A percentile compares a stretch with the other conserved stretches of the same genome.
These are phyloP conservation scores for Euzophera pinguis DNA, from an alignment of 2,888 invertebrate species.

Conservation along the genomic window DNA sequence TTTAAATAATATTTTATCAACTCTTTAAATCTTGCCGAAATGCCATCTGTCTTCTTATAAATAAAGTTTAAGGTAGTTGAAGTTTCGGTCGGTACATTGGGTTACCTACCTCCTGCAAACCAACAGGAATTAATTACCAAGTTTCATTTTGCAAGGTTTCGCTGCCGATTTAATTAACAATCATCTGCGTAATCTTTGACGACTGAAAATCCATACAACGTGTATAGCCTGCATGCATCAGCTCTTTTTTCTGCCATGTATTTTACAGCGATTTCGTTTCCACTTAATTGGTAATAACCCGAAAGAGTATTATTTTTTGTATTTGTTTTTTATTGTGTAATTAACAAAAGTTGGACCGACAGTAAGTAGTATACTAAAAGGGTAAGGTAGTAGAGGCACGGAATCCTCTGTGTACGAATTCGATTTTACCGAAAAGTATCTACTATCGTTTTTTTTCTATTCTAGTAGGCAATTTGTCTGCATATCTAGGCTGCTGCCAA, in stretches of 20 bases:
- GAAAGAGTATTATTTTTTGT: too few species aligned
- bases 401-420: too few species aligned
- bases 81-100: not conserved
- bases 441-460: too few species aligned
- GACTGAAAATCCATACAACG: not conserved
- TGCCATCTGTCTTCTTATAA: not conserved
- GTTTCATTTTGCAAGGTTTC: slow-evolving; percentile 1
- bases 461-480: slow-evolving; percentile 42
- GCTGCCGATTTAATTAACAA: slow-evolving; percentile 4
- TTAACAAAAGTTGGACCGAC: too few species aligned
- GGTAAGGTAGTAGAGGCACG: too few species aligned
- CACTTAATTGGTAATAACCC: too few species aligned
- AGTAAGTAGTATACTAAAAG: too few species aligned
- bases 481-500: slow-evolving; percentile 36
- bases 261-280: too few species aligned
- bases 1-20: not conserved
- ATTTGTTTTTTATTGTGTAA: too few species aligned
- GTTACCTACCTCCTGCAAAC: not conserved
- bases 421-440: too few species aligned
- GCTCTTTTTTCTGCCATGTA: too few species aligned
- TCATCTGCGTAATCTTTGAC: not conserved
- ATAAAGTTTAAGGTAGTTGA: not conserved
- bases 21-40: not conserved
- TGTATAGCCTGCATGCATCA: too few species aligned
- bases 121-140: slow-evolving; percentile 7